A percentile compares a stretch with the other conserved stretches of the same genome.
phyloP scores from a whole-genome alignment of 2,113 vertebrate genomes.

The Narcine bancroftii region DNA sequence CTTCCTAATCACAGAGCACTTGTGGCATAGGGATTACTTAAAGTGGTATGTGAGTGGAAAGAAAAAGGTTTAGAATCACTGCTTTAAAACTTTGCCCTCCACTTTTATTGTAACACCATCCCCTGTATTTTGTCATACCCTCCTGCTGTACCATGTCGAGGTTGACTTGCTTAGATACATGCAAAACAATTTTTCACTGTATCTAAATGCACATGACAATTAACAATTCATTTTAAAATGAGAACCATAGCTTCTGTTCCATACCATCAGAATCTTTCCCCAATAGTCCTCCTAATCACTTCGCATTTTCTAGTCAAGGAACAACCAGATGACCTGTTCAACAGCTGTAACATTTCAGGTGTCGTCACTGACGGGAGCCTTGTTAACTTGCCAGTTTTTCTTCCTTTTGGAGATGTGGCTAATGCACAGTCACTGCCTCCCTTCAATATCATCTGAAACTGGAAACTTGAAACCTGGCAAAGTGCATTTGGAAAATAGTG shows the following conservation, averaged over 20 bases:
- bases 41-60: too few relatives aligned
- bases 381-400: not conserved
- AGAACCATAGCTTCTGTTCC: not conserved
- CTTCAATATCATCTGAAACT: not conserved
- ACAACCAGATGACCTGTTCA: not conserved
- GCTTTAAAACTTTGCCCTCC: too few relatives aligned
- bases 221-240: too few relatives aligned
- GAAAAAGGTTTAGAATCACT: too few relatives aligned
- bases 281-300: not conserved
- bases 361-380: not conserved
- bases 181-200: too few relatives aligned
- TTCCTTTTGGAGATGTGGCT: not conserved
- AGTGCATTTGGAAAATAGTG: not conserved
- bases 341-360: not conserved
- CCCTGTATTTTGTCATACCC: too few relatives aligned
- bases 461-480: not conserved
- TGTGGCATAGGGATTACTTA: too few relatives aligned
- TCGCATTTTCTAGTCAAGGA: not conserved
- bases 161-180: too few relatives aligned
- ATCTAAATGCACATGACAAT: too few relatives aligned
- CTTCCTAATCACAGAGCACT: too few relatives aligned
- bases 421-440: not conserved
- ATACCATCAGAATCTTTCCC: not conserved
- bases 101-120: too few relatives aligned
- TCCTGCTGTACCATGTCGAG: too few relatives aligned